Evolutionary conservation across 2,888 invertebrate species (phyloP).

Genomic region (Hemithea aestivaria): DNA sequence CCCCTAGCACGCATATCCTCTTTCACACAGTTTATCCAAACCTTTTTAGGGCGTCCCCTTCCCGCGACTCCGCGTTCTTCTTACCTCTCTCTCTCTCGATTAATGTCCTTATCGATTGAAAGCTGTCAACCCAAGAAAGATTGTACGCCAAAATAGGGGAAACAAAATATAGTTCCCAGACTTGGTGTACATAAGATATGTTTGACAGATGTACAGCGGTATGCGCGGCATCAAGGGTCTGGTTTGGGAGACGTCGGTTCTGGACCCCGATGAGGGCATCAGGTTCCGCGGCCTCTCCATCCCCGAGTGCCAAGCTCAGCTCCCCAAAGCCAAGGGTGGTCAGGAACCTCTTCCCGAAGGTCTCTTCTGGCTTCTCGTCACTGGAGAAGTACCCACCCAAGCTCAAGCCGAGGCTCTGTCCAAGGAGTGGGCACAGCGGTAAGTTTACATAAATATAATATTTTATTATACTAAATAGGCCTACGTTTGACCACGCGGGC

Average conservation of each 20-base stretch:
- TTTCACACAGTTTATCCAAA: too few species aligned
- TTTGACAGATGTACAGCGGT: slow-evolving; percentile 90
- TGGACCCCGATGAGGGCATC: slow-evolving; percentile 97
- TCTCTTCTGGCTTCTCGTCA: slow-evolving; percentile 88
- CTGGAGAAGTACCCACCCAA: slow-evolving; percentile 86
- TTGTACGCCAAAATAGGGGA: too few species aligned
- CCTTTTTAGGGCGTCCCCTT: too few species aligned
- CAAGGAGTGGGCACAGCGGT: slow-evolving; percentile 88
- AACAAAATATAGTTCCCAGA: too few species aligned
- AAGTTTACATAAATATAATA: slow-evolving; percentile 9
- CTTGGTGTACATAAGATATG: not conserved
- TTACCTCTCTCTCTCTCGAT: too few species aligned
- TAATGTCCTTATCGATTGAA: too few species aligned
- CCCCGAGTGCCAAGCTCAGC: slow-evolving; percentile 85
- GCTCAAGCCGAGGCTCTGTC: slow-evolving; percentile 85
- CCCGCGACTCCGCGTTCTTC: too few species aligned
- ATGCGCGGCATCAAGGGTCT: slow-evolving; percentile 98
- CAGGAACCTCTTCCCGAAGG: slow-evolving; percentile 88
- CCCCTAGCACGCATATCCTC: too few species aligned
- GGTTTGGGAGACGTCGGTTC: slow-evolving; percentile 96
- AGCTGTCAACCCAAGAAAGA: too few species aligned
- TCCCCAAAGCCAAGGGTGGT: slow-evolving; percentile 85
- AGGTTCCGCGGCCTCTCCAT: slow-evolving; percentile 96
- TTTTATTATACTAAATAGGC: too few species aligned
- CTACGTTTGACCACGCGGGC: too few species aligned